phyloP scores from a whole-genome alignment of 2,888 invertebrate genomes.

The Spicauda simplicius region DNA sequence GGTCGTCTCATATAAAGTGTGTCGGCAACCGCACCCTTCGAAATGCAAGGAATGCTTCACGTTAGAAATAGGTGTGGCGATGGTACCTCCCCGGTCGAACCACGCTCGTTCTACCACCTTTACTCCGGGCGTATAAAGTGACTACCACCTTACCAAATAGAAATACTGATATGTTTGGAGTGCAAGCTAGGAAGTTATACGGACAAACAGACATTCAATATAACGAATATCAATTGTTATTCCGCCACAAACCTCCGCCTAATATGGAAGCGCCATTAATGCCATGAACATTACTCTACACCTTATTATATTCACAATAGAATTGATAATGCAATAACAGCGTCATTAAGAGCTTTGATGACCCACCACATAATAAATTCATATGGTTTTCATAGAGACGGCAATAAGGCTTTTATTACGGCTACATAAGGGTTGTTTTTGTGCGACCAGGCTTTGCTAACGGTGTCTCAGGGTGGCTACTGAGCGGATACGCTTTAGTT shows the following conservation, averaged over 20 bases:
- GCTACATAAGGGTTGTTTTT: neutral
- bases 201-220: neutral
- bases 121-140: too few relatives aligned
- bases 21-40: too few relatives aligned
- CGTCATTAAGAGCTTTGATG: constrained; percentile 18
- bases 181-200: neutral
- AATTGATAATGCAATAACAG: neutral
- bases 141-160: too few relatives aligned
- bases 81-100: too few relatives aligned
- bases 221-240: constrained; percentile 24
- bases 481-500: constrained; percentile 40
- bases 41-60: too few relatives aligned
- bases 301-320: constrained; percentile 5
- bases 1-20: too few relatives aligned
- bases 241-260: constrained; percentile 23
- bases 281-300: neutral
- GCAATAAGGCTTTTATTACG: neutral
- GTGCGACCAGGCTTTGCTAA: neutral
- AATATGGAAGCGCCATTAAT: constrained; percentile 28
- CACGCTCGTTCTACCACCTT: too few relatives aligned
- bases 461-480: constrained; percentile 18
- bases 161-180: neutral
- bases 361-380: constrained; percentile 28
- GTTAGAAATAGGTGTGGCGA: too few relatives aligned
- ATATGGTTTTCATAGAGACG: neutral